Percentiles rank a stretch among this genome's conserved stretches.
phyloP scores from a whole-genome alignment of 1,140 invertebrate genomes.

The Zeugodacus cucurbitae region DNA sequence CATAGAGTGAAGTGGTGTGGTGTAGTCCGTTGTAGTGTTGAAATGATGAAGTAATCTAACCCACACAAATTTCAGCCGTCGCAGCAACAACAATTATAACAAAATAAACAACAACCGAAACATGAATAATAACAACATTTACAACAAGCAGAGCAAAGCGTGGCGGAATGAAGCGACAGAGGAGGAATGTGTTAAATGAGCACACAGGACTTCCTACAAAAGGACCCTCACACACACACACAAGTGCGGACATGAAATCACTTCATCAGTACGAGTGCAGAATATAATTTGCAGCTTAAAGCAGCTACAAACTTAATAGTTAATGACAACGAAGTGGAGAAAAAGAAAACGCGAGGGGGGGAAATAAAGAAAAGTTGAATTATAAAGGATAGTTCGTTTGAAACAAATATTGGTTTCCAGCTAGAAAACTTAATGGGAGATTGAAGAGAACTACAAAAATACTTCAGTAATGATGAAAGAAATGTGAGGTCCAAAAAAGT shows the following conservation, averaged over 20 bases:
- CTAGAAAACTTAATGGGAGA: too few relatives aligned
- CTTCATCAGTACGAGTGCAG: slow-evolving; percentile 4
- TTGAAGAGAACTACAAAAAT: too few relatives aligned
- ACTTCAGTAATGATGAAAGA: too few relatives aligned
- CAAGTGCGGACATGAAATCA: slow-evolving; percentile 21
- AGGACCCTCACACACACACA: not conserved
- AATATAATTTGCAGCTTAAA: slow-evolving; percentile 37
- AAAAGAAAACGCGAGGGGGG: not conserved
- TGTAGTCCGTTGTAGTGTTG: not conserved
- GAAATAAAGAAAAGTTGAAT: not conserved
- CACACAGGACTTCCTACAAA: slow-evolving; percentile 4
- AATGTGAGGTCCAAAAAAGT: too few relatives aligned
- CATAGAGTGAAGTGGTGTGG: too few relatives aligned
- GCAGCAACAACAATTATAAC: not conserved
- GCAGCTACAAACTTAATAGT: slow-evolving; percentile 24
- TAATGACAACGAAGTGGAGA: not conserved
- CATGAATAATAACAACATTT: not conserved
- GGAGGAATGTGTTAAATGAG: not conserved
- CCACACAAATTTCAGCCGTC: not conserved
- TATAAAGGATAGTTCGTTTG: too few relatives aligned
- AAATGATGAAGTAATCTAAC: not conserved
- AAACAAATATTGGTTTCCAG: too few relatives aligned
- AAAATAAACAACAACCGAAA: not conserved
- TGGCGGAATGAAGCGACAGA: not conserved
- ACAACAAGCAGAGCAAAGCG: not conserved